Percentiles rank a stretch among this genome's conserved stretches.
Evolutionary conservation across 2,113 vertebrate genomes (phyloP).

Genomic region (Ciconia maguari): DNA sequence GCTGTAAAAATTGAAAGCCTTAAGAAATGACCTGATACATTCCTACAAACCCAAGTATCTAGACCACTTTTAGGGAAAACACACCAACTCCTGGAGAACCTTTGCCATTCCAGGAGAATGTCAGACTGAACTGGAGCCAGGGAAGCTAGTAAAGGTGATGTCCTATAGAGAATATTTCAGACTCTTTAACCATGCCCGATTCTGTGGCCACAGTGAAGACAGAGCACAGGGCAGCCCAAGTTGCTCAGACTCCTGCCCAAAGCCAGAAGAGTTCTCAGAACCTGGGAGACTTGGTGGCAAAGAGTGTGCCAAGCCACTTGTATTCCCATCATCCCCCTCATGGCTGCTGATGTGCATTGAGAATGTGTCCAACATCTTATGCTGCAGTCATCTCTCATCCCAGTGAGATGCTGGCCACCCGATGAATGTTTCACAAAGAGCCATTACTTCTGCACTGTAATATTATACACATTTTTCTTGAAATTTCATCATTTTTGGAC

Average conservation of each 20-base stretch:
- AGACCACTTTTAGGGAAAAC: neutral
- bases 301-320: neutral
- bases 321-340: neutral
- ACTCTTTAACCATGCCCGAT: fast-evolving
- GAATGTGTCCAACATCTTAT: fast-evolving
- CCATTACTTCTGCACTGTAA: neutral
- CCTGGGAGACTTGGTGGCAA: neutral
- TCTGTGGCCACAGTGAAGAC: neutral
- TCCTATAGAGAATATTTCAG: neutral
- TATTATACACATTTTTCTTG: neutral
- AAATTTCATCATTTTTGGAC: neutral
- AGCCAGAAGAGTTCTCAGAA: neutral
- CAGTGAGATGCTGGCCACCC: neutral
- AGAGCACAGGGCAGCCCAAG: neutral
- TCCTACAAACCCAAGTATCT: neutral
- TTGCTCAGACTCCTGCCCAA: neutral
- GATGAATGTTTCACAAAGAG: neutral
- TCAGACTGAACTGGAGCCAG: neutral
- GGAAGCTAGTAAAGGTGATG: neutral
- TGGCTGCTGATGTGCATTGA: fast-evolving
- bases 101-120: neutral
- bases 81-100: neutral
- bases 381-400: neutral
- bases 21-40: neutral
- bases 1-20: neutral